Conservation (phyloP, 2,888 invertebrate genomes). For the Acheta domesticus region DNA sequence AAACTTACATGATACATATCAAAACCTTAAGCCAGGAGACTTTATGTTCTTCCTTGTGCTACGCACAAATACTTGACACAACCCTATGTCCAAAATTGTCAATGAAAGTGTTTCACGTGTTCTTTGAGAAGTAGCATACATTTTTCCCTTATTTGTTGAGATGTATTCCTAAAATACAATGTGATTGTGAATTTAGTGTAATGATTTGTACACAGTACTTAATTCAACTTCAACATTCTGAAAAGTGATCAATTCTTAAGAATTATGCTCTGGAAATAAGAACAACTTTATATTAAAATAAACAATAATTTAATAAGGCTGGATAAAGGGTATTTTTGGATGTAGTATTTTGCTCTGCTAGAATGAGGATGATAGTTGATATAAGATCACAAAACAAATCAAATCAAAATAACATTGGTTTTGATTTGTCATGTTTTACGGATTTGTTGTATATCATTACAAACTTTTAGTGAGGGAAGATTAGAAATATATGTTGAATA, state of each 20-base stretch:
- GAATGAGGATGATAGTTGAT: neutral
- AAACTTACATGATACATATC: conserved; percentile 18
- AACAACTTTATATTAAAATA: neutral
- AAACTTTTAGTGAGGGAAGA: too few species aligned
- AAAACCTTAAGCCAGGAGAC: conserved; percentile 2
- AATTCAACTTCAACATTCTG: too few species aligned
- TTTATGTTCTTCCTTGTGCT: conserved; percentile 11
- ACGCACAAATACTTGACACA: conserved; percentile 8
- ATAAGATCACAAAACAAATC: too few species aligned
- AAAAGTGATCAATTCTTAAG: too few species aligned
- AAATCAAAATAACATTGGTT: too few species aligned
- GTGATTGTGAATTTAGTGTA: neutral
- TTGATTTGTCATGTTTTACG: too few species aligned
- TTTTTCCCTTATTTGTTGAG: neutral
- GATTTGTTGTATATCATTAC: too few species aligned
- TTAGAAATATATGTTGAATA: too few species aligned
- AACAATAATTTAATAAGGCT: neutral
- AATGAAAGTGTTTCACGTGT: conserved; percentile 6
- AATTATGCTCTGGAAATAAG: too few species aligned
- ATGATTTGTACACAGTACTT: neutral
- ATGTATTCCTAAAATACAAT: conserved; percentile 18
- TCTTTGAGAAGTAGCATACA: neutral
- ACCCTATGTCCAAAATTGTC: neutral
- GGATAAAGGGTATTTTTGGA: neutral
- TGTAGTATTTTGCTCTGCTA: neutral